Evolutionary conservation across 2,888 invertebrate species (phyloP).

Genomic region (Drosophila paranaensis): DNA sequence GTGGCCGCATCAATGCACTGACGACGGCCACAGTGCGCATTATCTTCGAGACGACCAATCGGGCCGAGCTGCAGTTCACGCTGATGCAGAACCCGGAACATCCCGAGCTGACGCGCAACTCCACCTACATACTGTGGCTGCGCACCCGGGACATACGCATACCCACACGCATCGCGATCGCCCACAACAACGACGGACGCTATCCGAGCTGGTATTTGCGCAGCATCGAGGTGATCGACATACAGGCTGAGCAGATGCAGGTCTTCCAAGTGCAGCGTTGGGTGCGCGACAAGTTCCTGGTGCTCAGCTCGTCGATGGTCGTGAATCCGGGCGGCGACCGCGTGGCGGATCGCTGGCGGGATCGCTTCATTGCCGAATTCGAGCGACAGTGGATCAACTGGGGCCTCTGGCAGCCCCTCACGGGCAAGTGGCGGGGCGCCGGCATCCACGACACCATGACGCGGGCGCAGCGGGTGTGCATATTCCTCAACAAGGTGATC

Average conservation of each 20-base stretch:
- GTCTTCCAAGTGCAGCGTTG: conserved; percentile 52
- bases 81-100: conserved; percentile 54
- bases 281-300: conserved; percentile 40
- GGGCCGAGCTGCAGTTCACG: conserved; percentile 27
- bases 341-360: not conserved
- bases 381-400: conserved; percentile 47
- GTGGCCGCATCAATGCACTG: conserved; percentile 45
- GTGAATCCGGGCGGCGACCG: conserved; percentile 26
- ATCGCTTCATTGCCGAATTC: conserved; percentile 26
- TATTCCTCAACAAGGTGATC: conserved; percentile 48
- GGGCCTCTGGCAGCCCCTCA: conserved; percentile 61
- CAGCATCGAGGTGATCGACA: conserved; percentile 48
- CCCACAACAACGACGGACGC: conserved; percentile 59
- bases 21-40: conserved; percentile 58
- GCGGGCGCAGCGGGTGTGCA: conserved; percentile 55
- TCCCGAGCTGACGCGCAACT: conserved; percentile 45
- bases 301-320: conserved; percentile 37
- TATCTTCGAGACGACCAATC: conserved; percentile 36
- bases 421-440: conserved; percentile 53
- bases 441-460: conserved; percentile 30
- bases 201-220: conserved; percentile 63
- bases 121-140: conserved; percentile 48
- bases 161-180: conserved; percentile 47
- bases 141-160: conserved; percentile 59
- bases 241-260: conserved; percentile 49